phyloP scores from a whole-genome alignment of 2,888 invertebrate species.

The Hylaea fasciaria region DNA sequence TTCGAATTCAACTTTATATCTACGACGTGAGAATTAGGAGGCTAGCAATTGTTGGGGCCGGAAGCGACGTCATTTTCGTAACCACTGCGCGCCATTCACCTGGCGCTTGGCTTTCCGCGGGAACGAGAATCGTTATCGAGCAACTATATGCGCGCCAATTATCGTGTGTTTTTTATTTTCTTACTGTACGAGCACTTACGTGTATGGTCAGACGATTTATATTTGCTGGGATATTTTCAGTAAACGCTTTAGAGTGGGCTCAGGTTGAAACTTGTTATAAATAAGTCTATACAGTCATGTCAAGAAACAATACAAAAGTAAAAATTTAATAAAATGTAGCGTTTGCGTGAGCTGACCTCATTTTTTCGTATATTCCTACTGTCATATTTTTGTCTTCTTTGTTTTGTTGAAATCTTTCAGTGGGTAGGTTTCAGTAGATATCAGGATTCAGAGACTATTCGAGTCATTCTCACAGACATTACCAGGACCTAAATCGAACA shows the following conservation, averaged over 20 bases:
- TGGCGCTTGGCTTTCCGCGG: slow-evolving; percentile 35
- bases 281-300: no score
- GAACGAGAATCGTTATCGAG: slow-evolving; percentile 59
- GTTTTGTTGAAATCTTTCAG: no score
- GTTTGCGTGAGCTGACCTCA: no score
- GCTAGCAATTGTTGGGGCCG: slow-evolving; percentile 72
- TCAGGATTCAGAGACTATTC: slow-evolving; percentile 7
- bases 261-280: no score
- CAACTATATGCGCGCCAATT: slow-evolving; percentile 58
- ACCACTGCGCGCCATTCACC: slow-evolving; percentile 66
- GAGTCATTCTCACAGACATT: slow-evolving; percentile 4
- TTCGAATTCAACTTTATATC: no score
- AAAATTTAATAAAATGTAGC: no score
- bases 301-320: no score
- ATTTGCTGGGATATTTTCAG: background rate
- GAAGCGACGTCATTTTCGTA: slow-evolving; percentile 73
- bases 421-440: slow-evolving; percentile 19
- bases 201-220: background rate
- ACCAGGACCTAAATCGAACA: slow-evolving; percentile 12
- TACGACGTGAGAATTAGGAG: no score
- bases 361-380: no score
- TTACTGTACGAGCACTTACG: slow-evolving; percentile 21
- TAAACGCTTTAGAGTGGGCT: slow-evolving; percentile 19
- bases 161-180: slow-evolving; percentile 42
- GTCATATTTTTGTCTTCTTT: no score